phyloP scores from a whole-genome alignment of 2,113 vertebrate genomes.

The Accipiter virgatus region DNA sequence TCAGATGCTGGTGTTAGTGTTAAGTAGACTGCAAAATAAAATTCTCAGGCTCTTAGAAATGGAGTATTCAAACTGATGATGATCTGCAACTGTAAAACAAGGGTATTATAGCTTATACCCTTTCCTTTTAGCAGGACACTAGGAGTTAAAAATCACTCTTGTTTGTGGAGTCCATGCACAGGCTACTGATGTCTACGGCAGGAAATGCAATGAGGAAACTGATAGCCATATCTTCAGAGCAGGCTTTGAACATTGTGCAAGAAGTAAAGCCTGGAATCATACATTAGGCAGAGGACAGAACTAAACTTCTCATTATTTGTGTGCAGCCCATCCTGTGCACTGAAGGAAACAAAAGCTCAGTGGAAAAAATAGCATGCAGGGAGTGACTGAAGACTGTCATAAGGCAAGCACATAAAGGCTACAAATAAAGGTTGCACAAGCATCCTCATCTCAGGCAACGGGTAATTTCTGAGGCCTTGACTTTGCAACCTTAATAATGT shows the following conservation, averaged over 20 bases:
- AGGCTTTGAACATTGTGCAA: not conserved
- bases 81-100: not conserved
- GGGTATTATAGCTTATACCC: not conserved
- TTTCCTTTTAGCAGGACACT: not conserved
- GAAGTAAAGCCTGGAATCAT: not conserved
- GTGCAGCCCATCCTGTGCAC: not conserved
- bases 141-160: not conserved
- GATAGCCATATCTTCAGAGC: not conserved
- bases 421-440: not conserved
- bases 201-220: constrained; percentile 3
- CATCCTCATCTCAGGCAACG: not conserved
- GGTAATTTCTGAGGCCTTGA: not conserved
- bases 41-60: not conserved
- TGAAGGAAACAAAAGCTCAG: not conserved
- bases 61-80: not conserved
- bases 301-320: not conserved
- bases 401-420: not conserved
- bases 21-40: not conserved
- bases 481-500: not conserved
- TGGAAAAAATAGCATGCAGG: not conserved
- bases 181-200: not conserved
- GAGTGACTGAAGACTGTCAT: not conserved
- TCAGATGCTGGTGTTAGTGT: not conserved
- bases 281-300: not conserved
- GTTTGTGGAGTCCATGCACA: not conserved